Base-by-base conservation (phyloP, 2,888 invertebrate species). In the Yponomeuta sedellus region DNA sequence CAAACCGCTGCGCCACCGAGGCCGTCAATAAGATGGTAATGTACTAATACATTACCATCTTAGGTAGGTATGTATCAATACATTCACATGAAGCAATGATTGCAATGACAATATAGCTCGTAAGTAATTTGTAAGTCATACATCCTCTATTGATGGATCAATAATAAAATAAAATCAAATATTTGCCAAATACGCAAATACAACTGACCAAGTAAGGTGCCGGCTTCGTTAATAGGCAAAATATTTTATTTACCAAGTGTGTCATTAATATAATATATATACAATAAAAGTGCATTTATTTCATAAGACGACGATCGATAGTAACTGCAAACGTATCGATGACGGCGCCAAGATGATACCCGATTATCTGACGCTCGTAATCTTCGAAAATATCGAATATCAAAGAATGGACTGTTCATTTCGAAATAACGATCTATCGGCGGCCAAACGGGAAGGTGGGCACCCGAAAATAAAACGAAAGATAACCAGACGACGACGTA, bases 401-500 rank as follows among this genome's bases (percentile, higher is more conserved):
- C 90, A 88, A 86, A 86, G 85, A 85, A 90, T 84, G 82, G 82
- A 78, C 86, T 88, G 88, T 90, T 89, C 90, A 90, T 89, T 86
- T 86, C 83, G 74, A 86, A 86, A 85, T 88, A 88, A 87, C 87
- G 82, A 88, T 82, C 82, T 78, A 83, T 83, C 81, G 85, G 77
- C 77, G 76, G 77, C 76, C 77, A 72, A 75, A 76, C 73, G 71
- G 73, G 77, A 76, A 66, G 66, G 62, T 59, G 73, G 80, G 87
- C 89, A 86, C 83, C 90, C 88, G 90, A 91, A 90, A 90, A 90
- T 89, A 90, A 90, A 89, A 90, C 82, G 79, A 83, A 73, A 70
- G 72, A 74, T 75, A 75, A 78, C 79, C 74, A 77, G 77, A 77
- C 75, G 67, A 68, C 68, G 77, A 75, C 74, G 80, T 84, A 85